phyloP scores from a whole-genome alignment of 2,888 invertebrate species.

The Stramonita haemastoma region DNA sequence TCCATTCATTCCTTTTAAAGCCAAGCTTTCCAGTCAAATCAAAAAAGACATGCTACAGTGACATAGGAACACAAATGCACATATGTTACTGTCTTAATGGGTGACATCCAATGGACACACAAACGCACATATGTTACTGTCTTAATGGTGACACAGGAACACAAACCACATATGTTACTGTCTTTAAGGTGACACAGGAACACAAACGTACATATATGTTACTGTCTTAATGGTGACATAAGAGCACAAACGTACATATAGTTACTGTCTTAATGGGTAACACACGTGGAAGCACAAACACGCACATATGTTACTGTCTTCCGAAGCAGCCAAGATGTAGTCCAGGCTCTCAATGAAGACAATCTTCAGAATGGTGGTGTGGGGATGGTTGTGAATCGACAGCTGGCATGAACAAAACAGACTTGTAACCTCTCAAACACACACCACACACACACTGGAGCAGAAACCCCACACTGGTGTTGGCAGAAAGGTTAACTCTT shows the following conservation, averaged over 20 bases:
- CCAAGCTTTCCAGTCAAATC: neutral
- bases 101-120: neutral
- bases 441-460: too few relatives aligned
- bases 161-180: slow-evolving; percentile 71
- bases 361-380: slow-evolving; percentile 70
- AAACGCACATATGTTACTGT: neutral
- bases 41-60: neutral
- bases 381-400: slow-evolving; percentile 70
- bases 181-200: slow-evolving; percentile 57
- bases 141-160: neutral
- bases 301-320: slow-evolving; percentile 77
- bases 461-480: too few relatives aligned
- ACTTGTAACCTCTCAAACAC: too few relatives aligned
- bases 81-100: too few relatives aligned
- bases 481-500: too few relatives aligned
- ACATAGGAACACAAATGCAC: neutral
- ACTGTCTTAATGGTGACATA: slow-evolving; percentile 62
- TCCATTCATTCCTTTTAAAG: neutral
- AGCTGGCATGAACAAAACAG: slow-evolving; percentile 54
- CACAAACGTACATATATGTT: slow-evolving; percentile 71
- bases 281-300: slow-evolving; percentile 36
- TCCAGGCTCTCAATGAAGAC: slow-evolving; percentile 76
- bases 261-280: neutral
- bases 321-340: slow-evolving; percentile 75
- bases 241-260: neutral